These are phyloP conservation scores for Amblyopsis hoosieri DNA, from an alignment of 2,797 vertebrate genomes.

Conservation along the genomic window DNA sequence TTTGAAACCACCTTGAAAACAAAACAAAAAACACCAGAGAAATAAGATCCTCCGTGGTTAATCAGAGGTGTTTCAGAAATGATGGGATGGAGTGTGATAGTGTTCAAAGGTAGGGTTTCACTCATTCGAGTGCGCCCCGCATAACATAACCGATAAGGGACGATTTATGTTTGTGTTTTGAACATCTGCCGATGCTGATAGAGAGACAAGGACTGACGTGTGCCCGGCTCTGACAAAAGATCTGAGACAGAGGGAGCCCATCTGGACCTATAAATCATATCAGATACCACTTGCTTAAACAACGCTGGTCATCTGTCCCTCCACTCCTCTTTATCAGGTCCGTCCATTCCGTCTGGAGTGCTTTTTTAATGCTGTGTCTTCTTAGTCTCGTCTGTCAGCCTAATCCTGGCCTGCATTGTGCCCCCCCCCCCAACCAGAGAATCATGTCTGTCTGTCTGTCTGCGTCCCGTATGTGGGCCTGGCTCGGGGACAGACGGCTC, in stretches of 20 bases:
- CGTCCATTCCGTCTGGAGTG: no score
- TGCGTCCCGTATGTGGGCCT: no score
- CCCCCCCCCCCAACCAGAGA: no score
- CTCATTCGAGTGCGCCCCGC: neutral
- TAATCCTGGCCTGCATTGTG: constrained; percentile 8
- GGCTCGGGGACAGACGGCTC: constrained; percentile 38
- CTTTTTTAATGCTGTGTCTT: neutral
- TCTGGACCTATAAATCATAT: constrained; percentile 43
- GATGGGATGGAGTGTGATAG: constrained; percentile 1
- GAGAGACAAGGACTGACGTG: constrained; percentile 29
- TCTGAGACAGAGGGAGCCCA: constrained; percentile 41
- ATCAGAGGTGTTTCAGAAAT: constrained; percentile 26
- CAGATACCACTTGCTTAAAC: constrained; percentile 29
- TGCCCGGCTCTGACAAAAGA: constrained; percentile 38
- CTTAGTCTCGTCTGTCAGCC: neutral
- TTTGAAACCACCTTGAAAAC: no score
- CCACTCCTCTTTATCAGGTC: neutral
- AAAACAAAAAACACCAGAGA: no score
- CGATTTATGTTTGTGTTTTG: constrained; percentile 31
- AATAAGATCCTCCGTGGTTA: no score
- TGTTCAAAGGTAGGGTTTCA: no score
- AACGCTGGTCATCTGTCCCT: neutral
- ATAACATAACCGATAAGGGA: neutral
- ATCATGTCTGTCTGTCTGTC: no score
- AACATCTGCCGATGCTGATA: constrained; percentile 34